These are phyloP conservation scores for Malacosoma neustria DNA, from an alignment of 2,888 invertebrate species.

Conservation along the genomic window DNA sequence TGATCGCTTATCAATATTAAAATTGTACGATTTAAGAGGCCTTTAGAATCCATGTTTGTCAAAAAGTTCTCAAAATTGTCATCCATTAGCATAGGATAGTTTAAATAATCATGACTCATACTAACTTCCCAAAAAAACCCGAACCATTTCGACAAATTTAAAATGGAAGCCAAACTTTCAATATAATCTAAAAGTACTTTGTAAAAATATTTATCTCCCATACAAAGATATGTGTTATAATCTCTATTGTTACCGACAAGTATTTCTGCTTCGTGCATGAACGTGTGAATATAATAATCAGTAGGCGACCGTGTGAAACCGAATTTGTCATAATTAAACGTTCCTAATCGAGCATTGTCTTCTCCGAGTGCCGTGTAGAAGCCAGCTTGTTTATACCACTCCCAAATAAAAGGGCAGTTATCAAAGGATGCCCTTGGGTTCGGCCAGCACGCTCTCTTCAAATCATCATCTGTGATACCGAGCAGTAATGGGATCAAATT, in stretches of 20 bases:
- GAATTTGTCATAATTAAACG: slow-evolving; percentile 85
- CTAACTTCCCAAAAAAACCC: slow-evolving; percentile 90
- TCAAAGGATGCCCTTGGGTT: slow-evolving; percentile 78
- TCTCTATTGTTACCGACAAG: slow-evolving; percentile 78
- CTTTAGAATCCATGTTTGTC: slow-evolving; percentile 56
- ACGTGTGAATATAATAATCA: slow-evolving; percentile 88
- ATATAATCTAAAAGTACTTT: slow-evolving; percentile 83
- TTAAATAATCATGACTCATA: slow-evolving; percentile 89
- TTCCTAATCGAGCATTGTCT: slow-evolving; percentile 85
- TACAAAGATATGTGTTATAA: slow-evolving; percentile 80
- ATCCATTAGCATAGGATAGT: slow-evolving; percentile 85
- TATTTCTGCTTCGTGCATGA: slow-evolving; percentile 80
- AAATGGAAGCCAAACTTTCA: slow-evolving; percentile 74
- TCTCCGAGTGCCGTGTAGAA: slow-evolving; percentile 89
- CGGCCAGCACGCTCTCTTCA: slow-evolving; percentile 78
- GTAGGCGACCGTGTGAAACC: slow-evolving; percentile 89
- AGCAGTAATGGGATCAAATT: slow-evolving; percentile 88
- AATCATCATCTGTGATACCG: slow-evolving; percentile 80
- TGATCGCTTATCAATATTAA: slow-evolving; percentile 90
- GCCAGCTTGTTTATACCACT: slow-evolving; percentile 80
- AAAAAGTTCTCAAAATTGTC: slow-evolving; percentile 76
- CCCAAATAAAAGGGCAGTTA: slow-evolving; percentile 89
- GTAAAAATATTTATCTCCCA: slow-evolving; percentile 80
- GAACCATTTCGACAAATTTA: slow-evolving; percentile 79
- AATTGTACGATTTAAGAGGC: slow-evolving; percentile 79